Evolutionary conservation across 2,113 vertebrate genomes (phyloP).

Genomic region (Callionymus lyra): DNA sequence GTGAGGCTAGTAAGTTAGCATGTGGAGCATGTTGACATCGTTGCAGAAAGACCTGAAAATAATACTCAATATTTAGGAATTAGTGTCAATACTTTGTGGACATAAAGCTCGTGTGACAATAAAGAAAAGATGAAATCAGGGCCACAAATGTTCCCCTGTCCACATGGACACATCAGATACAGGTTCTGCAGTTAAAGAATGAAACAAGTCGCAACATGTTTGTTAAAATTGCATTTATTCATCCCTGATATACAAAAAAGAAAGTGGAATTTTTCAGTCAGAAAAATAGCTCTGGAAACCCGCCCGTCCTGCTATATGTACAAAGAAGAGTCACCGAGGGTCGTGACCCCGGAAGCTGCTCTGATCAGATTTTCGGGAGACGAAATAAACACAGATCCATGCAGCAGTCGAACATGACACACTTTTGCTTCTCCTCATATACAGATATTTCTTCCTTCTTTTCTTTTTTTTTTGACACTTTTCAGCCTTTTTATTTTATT

Average conservation of each 20-base stretch:
- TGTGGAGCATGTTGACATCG: no score
- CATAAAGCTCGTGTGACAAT: no score
- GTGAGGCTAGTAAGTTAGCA: no score
- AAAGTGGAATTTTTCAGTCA: slow-evolving; percentile 34
- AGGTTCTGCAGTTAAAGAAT: slow-evolving; percentile 4
- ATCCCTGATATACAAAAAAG: slow-evolving; percentile 68
- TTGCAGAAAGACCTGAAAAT: no score
- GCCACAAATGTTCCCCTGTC: no score
- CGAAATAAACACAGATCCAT: slow-evolving; percentile 10
- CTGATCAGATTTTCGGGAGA: not conserved
- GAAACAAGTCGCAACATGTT: slow-evolving; percentile 1
- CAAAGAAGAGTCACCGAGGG: slow-evolving; percentile 11
- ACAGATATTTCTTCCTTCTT: slow-evolving; percentile 7
- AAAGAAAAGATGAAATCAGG: no score
- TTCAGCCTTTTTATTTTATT: no score
- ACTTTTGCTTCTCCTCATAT: slow-evolving; percentile 11
- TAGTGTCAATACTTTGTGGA: no score
- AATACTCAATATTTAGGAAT: no score
- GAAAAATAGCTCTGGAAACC: slow-evolving; percentile 55
- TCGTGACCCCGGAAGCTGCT: slow-evolving; percentile 5
- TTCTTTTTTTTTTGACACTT: slow-evolving; percentile 51
- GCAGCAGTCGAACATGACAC: slow-evolving; percentile 3
- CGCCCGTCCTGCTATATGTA: slow-evolving; percentile 21
- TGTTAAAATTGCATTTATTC: slow-evolving; percentile 71
- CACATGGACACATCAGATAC: no score